phyloP scores from a whole-genome alignment of 2,797 vertebrate species.

The Sebastolobus alascanus region DNA sequence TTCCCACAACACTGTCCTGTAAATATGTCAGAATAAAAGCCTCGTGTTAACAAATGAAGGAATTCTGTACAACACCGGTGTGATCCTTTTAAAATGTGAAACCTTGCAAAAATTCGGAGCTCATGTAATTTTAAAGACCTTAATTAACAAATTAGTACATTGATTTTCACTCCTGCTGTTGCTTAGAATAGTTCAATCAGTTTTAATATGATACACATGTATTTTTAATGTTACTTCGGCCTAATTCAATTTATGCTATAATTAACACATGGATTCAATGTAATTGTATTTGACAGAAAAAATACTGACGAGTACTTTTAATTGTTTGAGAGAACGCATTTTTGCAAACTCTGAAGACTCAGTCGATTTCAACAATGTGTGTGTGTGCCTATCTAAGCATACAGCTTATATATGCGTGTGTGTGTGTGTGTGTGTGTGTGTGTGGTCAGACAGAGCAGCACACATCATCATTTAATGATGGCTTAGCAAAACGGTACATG shows the following conservation, averaged over 20 bases:
- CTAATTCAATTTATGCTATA: conserved; percentile 28
- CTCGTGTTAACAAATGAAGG: too few species aligned
- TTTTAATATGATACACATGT: not conserved
- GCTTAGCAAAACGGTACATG: conserved; percentile 69
- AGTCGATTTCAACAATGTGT: not conserved
- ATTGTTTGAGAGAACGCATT: conserved; percentile 15
- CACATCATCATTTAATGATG: conserved; percentile 71
- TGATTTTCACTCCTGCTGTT: not conserved
- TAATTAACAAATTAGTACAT: not conserved
- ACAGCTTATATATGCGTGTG: not conserved
- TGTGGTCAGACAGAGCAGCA: conserved; percentile 53
- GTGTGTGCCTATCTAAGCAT: not conserved
- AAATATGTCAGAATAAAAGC: too few species aligned
- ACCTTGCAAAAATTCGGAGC: not conserved
- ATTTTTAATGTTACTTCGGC: conserved; percentile 8
- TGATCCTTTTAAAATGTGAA: not conserved
- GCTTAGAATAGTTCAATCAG: not conserved
- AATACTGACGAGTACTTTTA: not conserved
- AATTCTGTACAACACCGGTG: not conserved
- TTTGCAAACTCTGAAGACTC: not conserved
- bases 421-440: conserved; percentile 31
- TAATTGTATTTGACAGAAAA: conserved; percentile 41
- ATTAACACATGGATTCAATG: conserved; percentile 23
- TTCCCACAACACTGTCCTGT: too few species aligned
- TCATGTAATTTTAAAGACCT: not conserved